Percentiles rank a stretch among this genome's conserved stretches.
Conservation (phyloP, 1,140 invertebrate genomes). For the Drosophila littoralis region DNA sequence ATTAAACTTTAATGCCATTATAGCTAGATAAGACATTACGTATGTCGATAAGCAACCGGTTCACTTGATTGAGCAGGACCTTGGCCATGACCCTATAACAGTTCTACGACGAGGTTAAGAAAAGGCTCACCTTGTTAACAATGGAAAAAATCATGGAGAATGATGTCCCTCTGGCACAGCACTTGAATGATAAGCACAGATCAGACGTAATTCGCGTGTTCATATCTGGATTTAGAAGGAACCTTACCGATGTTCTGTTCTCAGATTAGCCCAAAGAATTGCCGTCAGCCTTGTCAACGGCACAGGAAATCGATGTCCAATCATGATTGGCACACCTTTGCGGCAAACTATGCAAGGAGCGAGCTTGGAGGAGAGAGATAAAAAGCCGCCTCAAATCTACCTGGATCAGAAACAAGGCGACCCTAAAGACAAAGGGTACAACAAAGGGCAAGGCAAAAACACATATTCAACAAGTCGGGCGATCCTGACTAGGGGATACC, state of each 20-base stretch:
- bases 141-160: no score
- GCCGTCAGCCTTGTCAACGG: neutral
- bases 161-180: no score
- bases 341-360: neutral
- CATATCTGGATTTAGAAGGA: neutral
- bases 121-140: neutral
- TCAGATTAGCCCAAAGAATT: neutral
- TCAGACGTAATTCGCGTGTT: neutral
- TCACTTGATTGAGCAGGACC: no score
- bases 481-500: no score
- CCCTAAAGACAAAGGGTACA: no score
- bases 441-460: no score
- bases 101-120: neutral
- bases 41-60: no score
- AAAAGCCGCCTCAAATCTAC: neutral
- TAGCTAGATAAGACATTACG: no score
- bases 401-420: no score
- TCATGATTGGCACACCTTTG: neutral
- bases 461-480: no score
- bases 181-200: neutral
- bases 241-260: neutral
- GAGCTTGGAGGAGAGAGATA: neutral
- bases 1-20: no score
- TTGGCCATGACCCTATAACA: no score
- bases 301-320: neutral